Base-by-base conservation (phyloP, 2,888 invertebrate genomes). In the Rhagonycha lutea region DNA sequence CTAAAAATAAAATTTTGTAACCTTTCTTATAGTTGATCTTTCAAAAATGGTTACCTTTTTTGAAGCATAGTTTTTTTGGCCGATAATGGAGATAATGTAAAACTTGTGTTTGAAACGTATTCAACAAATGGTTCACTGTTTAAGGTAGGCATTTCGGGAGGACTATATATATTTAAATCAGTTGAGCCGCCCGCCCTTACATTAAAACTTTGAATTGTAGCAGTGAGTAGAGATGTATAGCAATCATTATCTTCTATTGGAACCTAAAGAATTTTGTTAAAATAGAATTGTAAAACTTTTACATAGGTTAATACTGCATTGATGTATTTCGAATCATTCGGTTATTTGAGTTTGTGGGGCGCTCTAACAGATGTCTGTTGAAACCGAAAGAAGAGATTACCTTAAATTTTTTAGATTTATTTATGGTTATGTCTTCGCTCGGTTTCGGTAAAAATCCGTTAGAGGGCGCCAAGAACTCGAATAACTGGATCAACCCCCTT, bases 81-180 rank as follows among this genome's bases (percentile, higher is more conserved):
- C 14, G 10, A 10, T 28, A 75, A 73, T 29, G 77, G 63, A 10
- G 61, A 11, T 12, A 79, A 10, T 28, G 29, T 23, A n/a, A 78
- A 62, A 11, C 74, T 68, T n/a, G 47, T 74, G 26, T 79, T 78
- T 14, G 68, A 70, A 26, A 74, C 29, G 11, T 12, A 18, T 23
- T 68, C 26, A 61, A 75, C 32, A 14, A 11, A 14, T 5, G 71
- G 78, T 9, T 26, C 14, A 4, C n/a, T 18, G 7, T 1, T 11
- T 29, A 75, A 69, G 9, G 11, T 10, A n/a, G 73, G 68, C 8
- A 61, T 65, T 68, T 10, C 32, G 32, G 78, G 78, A 28, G 78
- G 78, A 62, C 72, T 75, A 47, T 14, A 47, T 26, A 62, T 24
- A 14, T 70, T 63, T 18, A 67, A 12, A 12, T 1, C 61, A 1